phyloP scores from a whole-genome alignment of 2,888 invertebrate species.

The Panopea generosa region DNA sequence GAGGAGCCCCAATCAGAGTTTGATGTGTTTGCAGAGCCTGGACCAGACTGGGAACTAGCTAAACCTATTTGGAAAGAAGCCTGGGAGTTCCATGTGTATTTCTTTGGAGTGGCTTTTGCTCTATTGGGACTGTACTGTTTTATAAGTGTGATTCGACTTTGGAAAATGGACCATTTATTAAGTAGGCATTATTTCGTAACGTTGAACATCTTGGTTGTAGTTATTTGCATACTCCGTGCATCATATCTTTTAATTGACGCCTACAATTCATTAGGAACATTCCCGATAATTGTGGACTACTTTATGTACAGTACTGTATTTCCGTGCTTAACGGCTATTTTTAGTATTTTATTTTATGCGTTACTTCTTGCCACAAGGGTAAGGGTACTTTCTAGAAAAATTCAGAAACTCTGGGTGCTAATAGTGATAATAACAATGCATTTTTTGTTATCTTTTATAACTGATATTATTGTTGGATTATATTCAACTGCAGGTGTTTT shows the following conservation, averaged over 20 bases:
- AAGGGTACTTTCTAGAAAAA: constrained; percentile 83
- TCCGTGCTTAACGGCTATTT: constrained; percentile 95
- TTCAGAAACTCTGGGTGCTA: constrained; percentile 92
- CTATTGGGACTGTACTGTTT: constrained; percentile 94
- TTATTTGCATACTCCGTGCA: constrained; percentile 91
- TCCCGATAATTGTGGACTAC: constrained; percentile 91
- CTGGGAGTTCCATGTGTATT: constrained; percentile 96
- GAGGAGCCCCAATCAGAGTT: not conserved
- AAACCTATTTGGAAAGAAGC: constrained; percentile 89
- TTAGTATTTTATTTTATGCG: constrained; percentile 94
- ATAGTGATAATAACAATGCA: constrained; percentile 92
- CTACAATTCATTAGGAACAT: constrained; percentile 93
- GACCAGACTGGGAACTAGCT: too few species aligned
- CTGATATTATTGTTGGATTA: constrained; percentile 89
- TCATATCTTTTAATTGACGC: constrained; percentile 96
- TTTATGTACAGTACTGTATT: constrained; percentile 94
- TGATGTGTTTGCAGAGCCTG: too few species aligned
- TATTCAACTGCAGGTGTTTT: constrained; percentile 72
- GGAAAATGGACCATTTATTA: constrained; percentile 94
- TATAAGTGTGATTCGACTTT: constrained; percentile 94
- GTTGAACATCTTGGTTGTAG: constrained; percentile 92
- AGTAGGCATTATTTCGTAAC: constrained; percentile 95
- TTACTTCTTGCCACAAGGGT: constrained; percentile 91
- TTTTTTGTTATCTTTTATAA: constrained; percentile 91
- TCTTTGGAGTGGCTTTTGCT: constrained; percentile 94